Percentiles rank a stretch among this genome's conserved stretches.
phyloP scores from a whole-genome alignment of 1,140 invertebrate species.

The Monochamus saltuarius region DNA sequence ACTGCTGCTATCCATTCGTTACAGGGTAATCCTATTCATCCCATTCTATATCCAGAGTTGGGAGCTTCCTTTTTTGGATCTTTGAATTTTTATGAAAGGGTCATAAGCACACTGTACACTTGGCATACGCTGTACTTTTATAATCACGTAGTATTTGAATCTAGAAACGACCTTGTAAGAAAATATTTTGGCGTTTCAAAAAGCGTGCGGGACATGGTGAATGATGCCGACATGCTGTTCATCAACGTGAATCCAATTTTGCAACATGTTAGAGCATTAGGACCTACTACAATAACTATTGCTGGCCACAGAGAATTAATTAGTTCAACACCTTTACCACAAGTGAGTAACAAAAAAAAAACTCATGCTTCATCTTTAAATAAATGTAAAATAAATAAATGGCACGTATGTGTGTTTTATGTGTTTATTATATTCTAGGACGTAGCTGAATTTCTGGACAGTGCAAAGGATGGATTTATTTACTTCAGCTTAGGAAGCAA shows the following conservation, averaged over 20 bases:
- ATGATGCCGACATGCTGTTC: constrained; percentile 50
- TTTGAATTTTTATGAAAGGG: constrained; percentile 12
- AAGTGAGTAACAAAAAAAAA: no score
- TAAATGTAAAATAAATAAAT: no score
- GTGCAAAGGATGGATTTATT: constrained; percentile 56
- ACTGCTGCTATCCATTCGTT: constrained; percentile 27
- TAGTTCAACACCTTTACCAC: no score
- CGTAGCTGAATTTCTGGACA: constrained; percentile 49
- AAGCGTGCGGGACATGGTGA: constrained; percentile 50
- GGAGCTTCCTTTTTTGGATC: neutral
- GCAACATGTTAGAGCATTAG: constrained; percentile 35
- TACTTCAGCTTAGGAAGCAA: constrained; percentile 60
- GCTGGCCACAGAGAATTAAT: no score
- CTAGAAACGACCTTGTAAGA: constrained; percentile 42
- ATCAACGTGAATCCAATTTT: neutral
- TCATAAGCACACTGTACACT: constrained; percentile 4
- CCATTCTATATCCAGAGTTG: constrained; percentile 50
- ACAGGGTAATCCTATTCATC: constrained; percentile 51
- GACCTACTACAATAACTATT: no score
- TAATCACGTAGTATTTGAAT: constrained; percentile 3
- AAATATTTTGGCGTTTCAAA: constrained; percentile 52
- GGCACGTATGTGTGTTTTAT: no score
- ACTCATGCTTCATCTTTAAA: no score
- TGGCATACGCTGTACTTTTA: neutral
- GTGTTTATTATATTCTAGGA: constrained; percentile 47